Conservation (phyloP, 2,113 vertebrate genomes). For the Perca schrenkii region DNA sequence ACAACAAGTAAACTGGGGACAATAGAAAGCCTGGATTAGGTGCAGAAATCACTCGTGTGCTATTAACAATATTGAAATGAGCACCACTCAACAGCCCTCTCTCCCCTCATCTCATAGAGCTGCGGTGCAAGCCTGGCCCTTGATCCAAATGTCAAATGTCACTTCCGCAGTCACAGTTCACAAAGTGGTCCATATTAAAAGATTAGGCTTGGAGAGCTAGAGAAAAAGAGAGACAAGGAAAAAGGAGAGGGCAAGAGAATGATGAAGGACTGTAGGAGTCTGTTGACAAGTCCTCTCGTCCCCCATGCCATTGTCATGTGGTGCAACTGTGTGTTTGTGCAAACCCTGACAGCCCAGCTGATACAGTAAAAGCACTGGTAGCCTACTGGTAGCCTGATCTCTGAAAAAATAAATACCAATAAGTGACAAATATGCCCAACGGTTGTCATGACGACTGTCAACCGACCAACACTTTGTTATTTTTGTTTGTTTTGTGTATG, state of each 20-base stretch:
- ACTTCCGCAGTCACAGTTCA: slow-evolving; percentile 34
- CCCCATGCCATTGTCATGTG: not conserved
- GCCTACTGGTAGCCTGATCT: slow-evolving; percentile 17
- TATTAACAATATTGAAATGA: slow-evolving; percentile 68
- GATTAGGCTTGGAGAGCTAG: not conserved
- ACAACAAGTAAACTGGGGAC: slow-evolving; percentile 65
- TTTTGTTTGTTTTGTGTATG: not conserved
- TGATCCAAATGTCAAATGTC: slow-evolving; percentile 50
- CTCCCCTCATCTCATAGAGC: slow-evolving; percentile 29
- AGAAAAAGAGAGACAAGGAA: not conserved
- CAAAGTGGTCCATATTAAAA: slow-evolving; percentile 6
- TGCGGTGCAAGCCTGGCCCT: slow-evolving; percentile 21
- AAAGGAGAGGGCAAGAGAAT: not conserved
- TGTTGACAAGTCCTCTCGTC: not conserved
- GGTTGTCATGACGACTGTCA: slow-evolving; percentile 78
- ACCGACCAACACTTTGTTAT: not conserved
- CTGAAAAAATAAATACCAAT: slow-evolving; percentile 45
- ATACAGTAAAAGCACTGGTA: slow-evolving; percentile 20
- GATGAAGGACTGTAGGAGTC: slow-evolving; percentile 1
- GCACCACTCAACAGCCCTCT: slow-evolving; percentile 43
- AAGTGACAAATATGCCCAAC: slow-evolving; percentile 62
- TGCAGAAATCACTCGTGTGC: slow-evolving; percentile 65
- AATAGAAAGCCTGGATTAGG: slow-evolving; percentile 77
- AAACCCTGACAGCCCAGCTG: slow-evolving; percentile 19
- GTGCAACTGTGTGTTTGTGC: not conserved